Evolutionary conservation across 2,113 vertebrate species (phyloP).

Genomic region (human (Homo sapiens)): GRCh38 chr14:60002501-60003000

Average conservation of each 20-base stretch:
- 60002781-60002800: too few species aligned
- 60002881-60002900: background rate
- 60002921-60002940: background rate
- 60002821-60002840: background rate
- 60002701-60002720: background rate
- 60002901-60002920: background rate
- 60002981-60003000: background rate
- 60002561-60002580: background rate
- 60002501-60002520: background rate
- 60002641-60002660: background rate
- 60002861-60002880: slow-evolving; percentile 10
- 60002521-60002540: background rate
- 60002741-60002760: slow-evolving; percentile 36
- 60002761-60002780: background rate
- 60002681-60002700: background rate
- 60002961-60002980: background rate
- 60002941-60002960: background rate
- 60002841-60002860: background rate
- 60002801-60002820: too few species aligned
- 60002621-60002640: background rate
- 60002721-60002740: background rate
- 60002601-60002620: background rate
- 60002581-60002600: background rate
- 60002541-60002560: background rate
- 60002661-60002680: background rate